Conservation (phyloP, 92 coral and sea anemone genomes). For the Phenganax marumi region DNA sequence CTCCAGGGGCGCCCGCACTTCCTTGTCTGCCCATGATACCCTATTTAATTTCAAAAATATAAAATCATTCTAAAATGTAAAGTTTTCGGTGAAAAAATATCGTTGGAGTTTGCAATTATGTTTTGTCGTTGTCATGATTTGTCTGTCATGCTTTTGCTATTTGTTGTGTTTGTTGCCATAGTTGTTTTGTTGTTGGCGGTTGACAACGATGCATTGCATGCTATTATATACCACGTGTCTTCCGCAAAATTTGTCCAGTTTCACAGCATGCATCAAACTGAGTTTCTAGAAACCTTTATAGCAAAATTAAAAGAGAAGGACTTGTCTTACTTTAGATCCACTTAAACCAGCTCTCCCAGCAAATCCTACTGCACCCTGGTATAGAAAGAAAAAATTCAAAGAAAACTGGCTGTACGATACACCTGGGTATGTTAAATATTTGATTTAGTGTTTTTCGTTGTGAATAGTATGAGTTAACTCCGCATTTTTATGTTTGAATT, state of each 20-base stretch:
- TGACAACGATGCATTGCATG: too few relatives aligned
- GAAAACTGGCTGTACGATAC: neutral
- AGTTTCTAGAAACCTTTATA: neutral
- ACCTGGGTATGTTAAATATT: too few relatives aligned
- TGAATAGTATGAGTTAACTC: too few relatives aligned
- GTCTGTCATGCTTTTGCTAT: too few relatives aligned
- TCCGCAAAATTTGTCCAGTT: neutral
- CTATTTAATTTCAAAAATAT: neutral
- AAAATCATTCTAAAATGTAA: neutral
- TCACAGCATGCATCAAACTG: neutral
- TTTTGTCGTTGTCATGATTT: too few relatives aligned
- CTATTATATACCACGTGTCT: neutral
- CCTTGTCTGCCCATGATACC: conserved; percentile 22
- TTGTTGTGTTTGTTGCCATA: too few relatives aligned
- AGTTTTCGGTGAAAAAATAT: too few relatives aligned
- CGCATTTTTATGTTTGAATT: too few relatives aligned
- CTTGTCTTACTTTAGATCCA: neutral
- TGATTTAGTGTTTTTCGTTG: too few relatives aligned
- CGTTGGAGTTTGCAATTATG: too few relatives aligned
- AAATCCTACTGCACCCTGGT: neutral
- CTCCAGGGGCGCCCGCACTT: conserved; percentile 10
- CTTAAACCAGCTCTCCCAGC: conserved; percentile 9
- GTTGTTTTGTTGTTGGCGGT: too few relatives aligned
- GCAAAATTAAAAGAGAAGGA: neutral
- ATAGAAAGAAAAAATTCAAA: neutral